phyloP scores from a whole-genome alignment of 2,797 vertebrate genomes.

The Rhadinocentrus ornatus region DNA sequence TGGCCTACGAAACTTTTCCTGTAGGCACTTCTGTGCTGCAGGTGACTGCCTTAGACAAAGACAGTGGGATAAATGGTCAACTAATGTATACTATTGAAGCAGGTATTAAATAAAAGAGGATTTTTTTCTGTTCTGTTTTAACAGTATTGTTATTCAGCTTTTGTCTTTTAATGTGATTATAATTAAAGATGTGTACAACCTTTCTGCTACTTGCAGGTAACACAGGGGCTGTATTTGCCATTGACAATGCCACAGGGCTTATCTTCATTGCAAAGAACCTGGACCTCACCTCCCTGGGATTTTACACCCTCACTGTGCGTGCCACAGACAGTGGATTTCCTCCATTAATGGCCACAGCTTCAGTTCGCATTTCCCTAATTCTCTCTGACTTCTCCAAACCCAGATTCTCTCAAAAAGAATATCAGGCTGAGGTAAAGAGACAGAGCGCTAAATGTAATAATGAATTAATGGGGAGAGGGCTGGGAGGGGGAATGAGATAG shows the following conservation, averaged over 20 bases:
- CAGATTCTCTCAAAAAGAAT: conserved; percentile 91
- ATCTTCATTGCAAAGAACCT: conserved; percentile 90
- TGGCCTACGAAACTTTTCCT: conserved; percentile 89
- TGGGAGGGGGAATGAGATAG: neutral
- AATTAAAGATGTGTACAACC: conserved; percentile 24
- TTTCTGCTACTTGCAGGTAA: conserved; percentile 85
- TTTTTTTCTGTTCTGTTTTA: conserved; percentile 1
- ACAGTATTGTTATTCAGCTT: neutral
- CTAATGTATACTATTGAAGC: conserved; percentile 92
- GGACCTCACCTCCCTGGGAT: conserved; percentile 86
- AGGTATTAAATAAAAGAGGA: conserved; percentile 79
- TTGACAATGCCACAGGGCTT: conserved; percentile 90
- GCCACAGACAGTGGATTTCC: conserved; percentile 91
- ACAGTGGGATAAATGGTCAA: conserved; percentile 92
- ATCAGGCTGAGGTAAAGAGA: conserved; percentile 86
- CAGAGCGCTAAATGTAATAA: conserved; percentile 3
- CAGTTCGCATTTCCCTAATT: conserved; percentile 86
- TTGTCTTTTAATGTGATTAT: conserved; percentile 15
- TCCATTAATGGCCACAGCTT: conserved; percentile 88
- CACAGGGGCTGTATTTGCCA: conserved; percentile 88
- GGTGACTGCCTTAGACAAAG: conserved; percentile 93
- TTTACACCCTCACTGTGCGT: conserved; percentile 90
- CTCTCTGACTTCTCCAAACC: conserved; percentile 92
- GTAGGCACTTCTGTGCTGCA: conserved; percentile 88
- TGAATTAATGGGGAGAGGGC: neutral